Evolutionary conservation across 2,888 invertebrate species (phyloP), one percentile per base, ranked within the genome.

Genomic region (Meloe dianella): DNA sequence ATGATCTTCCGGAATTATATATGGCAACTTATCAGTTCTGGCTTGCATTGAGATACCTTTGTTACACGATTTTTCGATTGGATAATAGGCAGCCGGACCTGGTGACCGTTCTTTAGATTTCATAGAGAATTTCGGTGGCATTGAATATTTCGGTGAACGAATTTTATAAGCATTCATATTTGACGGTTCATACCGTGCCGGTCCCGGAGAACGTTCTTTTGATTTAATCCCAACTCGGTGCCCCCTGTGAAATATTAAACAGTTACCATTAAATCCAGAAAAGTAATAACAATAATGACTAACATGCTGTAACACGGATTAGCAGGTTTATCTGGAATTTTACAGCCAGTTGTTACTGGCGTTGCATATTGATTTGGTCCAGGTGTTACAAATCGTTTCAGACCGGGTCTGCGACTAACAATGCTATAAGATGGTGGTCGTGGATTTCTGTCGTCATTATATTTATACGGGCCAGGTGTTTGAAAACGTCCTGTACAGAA

Each of bases 391-490:
- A 79, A 71, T 59, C 77, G 79, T 22, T 74, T 20, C 69, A 58
- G 17, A 60, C 32, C 51, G 10, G 70, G 67, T 30, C 85, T 82
- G 68, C 88, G 85, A 29, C 83, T 82, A 51, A 86, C 85, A 79
- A 90, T 86, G 0, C 87, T 86, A 81, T 87, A 91, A 8, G 84
- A 82, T 3, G 91, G 90, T 29, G 90, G 85, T 62, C 87, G 84
- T 35, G 82, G 84, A 60, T 86, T 86, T 75, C 86, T 85, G 22
- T 86, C 83, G 7, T 83, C 84, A 14, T 85, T 86, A 81, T 91
- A 90, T 14, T 89, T 87, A 5, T 89, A 90, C 0, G 91, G 90
- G 0, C 90, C 90, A 9, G 90, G 90, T 58, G 86, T 86, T 59
- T 70, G 75, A 70, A 82, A 84, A 12, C 47, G 17, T 17, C 63